These are phyloP conservation scores for Anoplophora glabripennis DNA, from an alignment of 1,140 invertebrate genomes.

Conservation along the genomic window DNA sequence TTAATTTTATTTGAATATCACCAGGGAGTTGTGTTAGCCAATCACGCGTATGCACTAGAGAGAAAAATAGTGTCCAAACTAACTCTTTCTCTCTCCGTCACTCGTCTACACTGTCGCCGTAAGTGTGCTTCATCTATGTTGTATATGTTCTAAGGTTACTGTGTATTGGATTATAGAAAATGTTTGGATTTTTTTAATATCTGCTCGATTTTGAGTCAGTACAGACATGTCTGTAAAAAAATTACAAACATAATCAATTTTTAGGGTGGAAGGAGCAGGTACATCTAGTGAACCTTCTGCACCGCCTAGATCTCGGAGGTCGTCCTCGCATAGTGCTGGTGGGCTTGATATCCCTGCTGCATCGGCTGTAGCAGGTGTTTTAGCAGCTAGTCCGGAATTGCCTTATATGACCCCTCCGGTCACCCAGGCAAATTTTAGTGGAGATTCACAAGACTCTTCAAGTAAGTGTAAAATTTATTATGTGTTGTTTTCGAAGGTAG, in stretches of 20 bases:
- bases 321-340: slow-evolving; percentile 52
- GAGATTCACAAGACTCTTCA: slow-evolving; percentile 80
- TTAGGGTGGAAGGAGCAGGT: slow-evolving; percentile 23
- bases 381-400: slow-evolving; percentile 82
- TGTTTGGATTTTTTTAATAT: neutral
- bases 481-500: no score
- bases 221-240: no score
- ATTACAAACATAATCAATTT: no score
- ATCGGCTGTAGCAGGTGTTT: slow-evolving; percentile 75
- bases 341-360: slow-evolving; percentile 68
- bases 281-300: slow-evolving; percentile 26
- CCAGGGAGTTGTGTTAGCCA: no score
- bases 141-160: no score
- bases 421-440: slow-evolving; percentile 70
- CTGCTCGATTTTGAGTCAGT: neutral
- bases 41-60: no score
- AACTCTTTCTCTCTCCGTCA: no score
- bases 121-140: no score
- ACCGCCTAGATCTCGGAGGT: slow-evolving; percentile 51
- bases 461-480: slow-evolving; percentile 53
- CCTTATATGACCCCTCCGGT: slow-evolving; percentile 86
- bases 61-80: no score
- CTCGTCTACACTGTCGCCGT: no score
- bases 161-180: no score
- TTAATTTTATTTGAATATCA: no score